phyloP scores from a whole-genome alignment of 2,113 vertebrate species.

The Nyctibius bracteatus region DNA sequence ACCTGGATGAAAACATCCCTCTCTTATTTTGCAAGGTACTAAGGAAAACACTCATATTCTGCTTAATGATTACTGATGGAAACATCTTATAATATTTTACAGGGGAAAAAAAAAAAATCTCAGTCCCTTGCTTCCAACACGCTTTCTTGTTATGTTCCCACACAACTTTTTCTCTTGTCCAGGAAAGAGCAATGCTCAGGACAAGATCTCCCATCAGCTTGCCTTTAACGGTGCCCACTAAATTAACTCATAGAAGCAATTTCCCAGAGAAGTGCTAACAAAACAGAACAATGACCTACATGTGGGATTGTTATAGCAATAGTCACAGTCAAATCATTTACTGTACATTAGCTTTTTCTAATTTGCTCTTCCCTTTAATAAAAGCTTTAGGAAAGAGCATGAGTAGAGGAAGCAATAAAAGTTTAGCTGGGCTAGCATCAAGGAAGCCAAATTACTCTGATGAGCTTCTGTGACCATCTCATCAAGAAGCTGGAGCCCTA shows the following conservation, averaged over 20 bases:
- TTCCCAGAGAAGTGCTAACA: background rate
- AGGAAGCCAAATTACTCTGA: accelerated
- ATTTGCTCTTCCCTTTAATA: background rate
- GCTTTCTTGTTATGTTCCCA: background rate
- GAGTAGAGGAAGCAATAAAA: background rate
- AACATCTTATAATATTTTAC: background rate
- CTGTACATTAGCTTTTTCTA: background rate
- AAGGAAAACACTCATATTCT: background rate
- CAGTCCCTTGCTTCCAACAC: background rate
- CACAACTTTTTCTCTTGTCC: background rate
- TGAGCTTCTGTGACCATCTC: background rate
- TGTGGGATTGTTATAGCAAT: background rate
- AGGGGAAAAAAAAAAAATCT: background rate
- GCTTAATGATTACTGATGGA: background rate
- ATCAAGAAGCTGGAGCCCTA: background rate
- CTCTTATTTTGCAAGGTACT: background rate
- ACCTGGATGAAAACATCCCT: background rate
- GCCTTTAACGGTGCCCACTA: background rate
- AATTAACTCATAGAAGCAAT: background rate
- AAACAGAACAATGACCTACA: background rate
- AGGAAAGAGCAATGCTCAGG: background rate
- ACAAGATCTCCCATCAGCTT: background rate
- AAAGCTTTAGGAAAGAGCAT: background rate
- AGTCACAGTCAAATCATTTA: background rate
- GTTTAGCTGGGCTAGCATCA: background rate